Evolutionary conservation across 1,140 invertebrate genomes (phyloP), one percentile per base, ranked within the genome.

Genomic region (Lineus longissimus): DNA sequence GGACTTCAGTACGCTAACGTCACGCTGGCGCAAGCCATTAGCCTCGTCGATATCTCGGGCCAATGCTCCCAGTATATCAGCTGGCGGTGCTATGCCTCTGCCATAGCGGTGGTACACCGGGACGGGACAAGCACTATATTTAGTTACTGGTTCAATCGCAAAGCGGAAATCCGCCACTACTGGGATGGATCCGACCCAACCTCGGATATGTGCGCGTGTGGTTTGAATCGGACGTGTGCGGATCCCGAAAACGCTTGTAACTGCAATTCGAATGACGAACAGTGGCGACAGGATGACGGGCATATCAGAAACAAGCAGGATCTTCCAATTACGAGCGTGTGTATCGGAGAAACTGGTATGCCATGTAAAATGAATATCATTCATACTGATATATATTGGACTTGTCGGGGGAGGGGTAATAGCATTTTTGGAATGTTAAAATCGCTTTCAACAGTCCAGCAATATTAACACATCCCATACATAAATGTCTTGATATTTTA

Each of bases 321-420:
- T 45, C 61, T 76, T 17, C 75, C 75, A 0, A 66, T 76, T 4
- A 66, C 64, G 15, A 67, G 63, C n/a, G 73, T 76, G 30, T 54
- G 61, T 43, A 72, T 72, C 54, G 75, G 75, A 17, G 73, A 75
- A 40, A 75, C 73, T 67, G 75, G 75, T 76, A 67, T n/a, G n/a
- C n/a, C n/a, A n/a, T n/a, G n/a, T n/a, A n/a, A n/a, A n/a, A n/a
- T n/a, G n/a, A n/a, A n/a, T n/a, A n/a, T n/a, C n/a, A n/a, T n/a
- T n/a, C n/a, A n/a, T n/a, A n/a, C n/a, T n/a, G n/a, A n/a, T n/a
- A n/a, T n/a, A n/a, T n/a, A n/a, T n/a, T n/a, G n/a, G n/a, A n/a
- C n/a, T n/a, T n/a, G n/a, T n/a, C n/a, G n/a, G n/a, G n/a, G n/a
- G n/a, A n/a, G n/a, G n/a, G n/a, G n/a, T n/a, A n/a, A n/a, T n/a